phyloP scores from a whole-genome alignment of 2,888 invertebrate genomes.

The Trypoxylon attenuatum region DNA sequence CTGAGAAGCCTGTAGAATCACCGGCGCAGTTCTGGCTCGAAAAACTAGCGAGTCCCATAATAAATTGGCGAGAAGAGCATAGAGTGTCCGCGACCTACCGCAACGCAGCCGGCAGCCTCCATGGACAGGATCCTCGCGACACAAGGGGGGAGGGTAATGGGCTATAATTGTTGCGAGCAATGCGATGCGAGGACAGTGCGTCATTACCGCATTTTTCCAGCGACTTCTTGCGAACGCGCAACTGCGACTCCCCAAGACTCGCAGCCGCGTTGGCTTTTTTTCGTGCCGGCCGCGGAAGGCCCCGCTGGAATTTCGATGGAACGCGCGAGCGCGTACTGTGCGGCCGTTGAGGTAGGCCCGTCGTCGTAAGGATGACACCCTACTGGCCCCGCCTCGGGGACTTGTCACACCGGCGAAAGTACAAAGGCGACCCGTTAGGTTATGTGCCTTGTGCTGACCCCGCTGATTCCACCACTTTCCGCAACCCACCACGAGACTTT shows the following conservation, averaged over 20 bases:
- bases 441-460: too few species aligned
- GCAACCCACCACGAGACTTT: too few species aligned
- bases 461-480: too few species aligned
- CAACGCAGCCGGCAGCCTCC: conserved; percentile 61
- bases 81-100: conserved; percentile 67
- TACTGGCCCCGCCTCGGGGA: neutral
- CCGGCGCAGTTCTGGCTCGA: conserved; percentile 24
- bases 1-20: too few species aligned
- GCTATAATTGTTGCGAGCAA: conserved; percentile 74
- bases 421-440: too few species aligned
- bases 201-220: conserved; percentile 74
- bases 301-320: conserved; percentile 71
- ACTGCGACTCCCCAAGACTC: conserved; percentile 34
- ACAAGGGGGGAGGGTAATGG: conserved; percentile 68
- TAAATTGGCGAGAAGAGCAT: conserved; percentile 62
- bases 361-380: conserved; percentile 19
- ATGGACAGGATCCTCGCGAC: conserved; percentile 46
- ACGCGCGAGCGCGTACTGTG: conserved; percentile 56
- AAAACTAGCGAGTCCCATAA: conserved; percentile 35
- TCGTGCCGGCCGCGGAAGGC: conserved; percentile 58
- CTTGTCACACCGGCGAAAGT: conserved; percentile 27
- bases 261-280: conserved; percentile 54
- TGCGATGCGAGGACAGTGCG: conserved; percentile 74
- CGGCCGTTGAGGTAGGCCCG: conserved; percentile 66
- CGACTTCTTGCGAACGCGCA: conserved; percentile 47